Conservation (phyloP, 2,888 invertebrate genomes). For the Melanotus villosus region DNA sequence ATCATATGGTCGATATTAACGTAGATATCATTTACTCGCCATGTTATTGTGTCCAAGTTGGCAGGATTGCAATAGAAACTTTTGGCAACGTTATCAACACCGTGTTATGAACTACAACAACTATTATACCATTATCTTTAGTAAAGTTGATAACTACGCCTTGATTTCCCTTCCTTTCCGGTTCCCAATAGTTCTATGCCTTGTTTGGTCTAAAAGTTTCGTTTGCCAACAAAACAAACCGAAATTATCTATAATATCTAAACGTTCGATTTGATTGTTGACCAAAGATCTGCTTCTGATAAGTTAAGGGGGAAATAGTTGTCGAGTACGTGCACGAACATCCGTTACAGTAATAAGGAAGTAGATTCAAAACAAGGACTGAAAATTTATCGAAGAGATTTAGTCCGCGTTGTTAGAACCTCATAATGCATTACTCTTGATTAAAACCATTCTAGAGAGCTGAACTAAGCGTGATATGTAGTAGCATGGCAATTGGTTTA, state of each 20-base stretch:
- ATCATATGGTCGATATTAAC: background rate
- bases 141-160: slow-evolving; percentile 35
- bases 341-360: background rate
- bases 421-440: slow-evolving; percentile 28
- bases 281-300: background rate
- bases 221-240: background rate
- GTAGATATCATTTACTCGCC: slow-evolving; percentile 27
- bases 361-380: background rate
- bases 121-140: slow-evolving; percentile 39
- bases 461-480: slow-evolving; percentile 16
- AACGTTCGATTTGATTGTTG: background rate
- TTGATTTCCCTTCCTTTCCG: slow-evolving; percentile 26
- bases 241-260: slow-evolving; percentile 7
- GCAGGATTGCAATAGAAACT: slow-evolving; percentile 42
- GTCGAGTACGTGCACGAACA: background rate
- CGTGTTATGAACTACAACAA: slow-evolving; percentile 37
- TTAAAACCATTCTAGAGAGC: slow-evolving; percentile 8
- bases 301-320: too few relatives aligned
- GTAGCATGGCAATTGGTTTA: slow-evolving; percentile 26
- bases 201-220: slow-evolving; percentile 3
- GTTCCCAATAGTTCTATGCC: slow-evolving; percentile 8
- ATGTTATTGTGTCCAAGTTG: slow-evolving; percentile 39
- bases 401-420: slow-evolving; percentile 1
- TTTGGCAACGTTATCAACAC: slow-evolving; percentile 42
- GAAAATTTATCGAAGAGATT: slow-evolving; percentile 13